These are phyloP conservation scores for Scomber japonicus DNA, from an alignment of 2,113 vertebrate genomes.

Conservation along the genomic window DNA sequence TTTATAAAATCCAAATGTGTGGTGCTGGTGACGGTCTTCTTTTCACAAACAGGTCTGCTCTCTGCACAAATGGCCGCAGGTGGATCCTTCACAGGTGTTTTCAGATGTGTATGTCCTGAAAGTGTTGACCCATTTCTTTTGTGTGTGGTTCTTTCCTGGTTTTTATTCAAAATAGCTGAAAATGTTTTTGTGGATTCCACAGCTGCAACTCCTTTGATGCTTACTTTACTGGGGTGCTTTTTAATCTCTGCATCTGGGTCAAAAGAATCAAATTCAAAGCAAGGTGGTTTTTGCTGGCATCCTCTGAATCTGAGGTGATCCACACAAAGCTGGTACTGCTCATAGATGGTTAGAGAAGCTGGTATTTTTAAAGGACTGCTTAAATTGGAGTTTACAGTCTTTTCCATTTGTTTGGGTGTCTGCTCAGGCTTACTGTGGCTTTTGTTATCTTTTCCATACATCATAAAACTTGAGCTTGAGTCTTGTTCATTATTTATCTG, in stretches of 20 bases:
- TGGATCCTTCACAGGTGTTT: conserved; percentile 8
- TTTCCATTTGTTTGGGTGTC: neutral
- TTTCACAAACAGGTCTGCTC: neutral
- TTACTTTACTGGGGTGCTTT: neutral
- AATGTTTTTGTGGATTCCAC: neutral
- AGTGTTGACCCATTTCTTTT: neutral
- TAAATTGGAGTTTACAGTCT: neutral
- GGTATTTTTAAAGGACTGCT: conserved; percentile 10
- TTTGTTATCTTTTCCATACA: neutral
- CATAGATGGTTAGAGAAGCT: conserved; percentile 56
- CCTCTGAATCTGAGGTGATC: conserved; percentile 17
- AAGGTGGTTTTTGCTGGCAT: neutral
- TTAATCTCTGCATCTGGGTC: conserved; percentile 4
- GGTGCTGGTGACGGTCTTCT: neutral
- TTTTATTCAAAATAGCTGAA: neutral
- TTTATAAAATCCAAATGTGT: neutral
- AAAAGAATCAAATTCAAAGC: neutral
- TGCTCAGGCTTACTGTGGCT: neutral
- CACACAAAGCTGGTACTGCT: conserved; percentile 77
- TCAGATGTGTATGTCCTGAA: neutral
- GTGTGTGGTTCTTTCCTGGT: neutral
- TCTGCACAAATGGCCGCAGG: neutral
- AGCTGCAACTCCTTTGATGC: neutral
- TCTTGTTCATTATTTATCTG: neutral
- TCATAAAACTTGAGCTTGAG: neutral